Evolutionary conservation across 2,797 vertebrate species (phyloP), one percentile per base, ranked within the genome.

Genomic region (Eurystomus glaucurus): DNA sequence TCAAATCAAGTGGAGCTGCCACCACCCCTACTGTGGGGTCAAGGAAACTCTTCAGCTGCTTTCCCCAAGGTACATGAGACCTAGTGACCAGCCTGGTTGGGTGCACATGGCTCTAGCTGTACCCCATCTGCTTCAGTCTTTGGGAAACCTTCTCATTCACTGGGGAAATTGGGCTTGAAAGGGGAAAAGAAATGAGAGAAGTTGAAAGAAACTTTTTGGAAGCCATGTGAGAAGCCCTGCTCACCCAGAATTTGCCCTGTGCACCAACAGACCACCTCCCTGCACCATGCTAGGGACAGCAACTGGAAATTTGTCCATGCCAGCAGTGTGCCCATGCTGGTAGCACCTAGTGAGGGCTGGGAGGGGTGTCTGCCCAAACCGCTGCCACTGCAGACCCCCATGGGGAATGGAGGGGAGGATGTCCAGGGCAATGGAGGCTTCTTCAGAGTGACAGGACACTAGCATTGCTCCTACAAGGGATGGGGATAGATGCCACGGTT

Each of bases 101-200:
- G 25, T 0, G 0, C 12, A 11, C 0, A 0, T 48, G 14, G 2
- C 10, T 39, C 16, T 65, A 60, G 29, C n/a, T 76, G 3, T 50
- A 8, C 1, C 1, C 46, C 8, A 4, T 8, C 11, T 1, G 1
- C 28, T 28, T 93, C 41, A 50, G 41, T 10, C 37, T 70, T 5
- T 39, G 43, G 25, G 14, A 75, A 35, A 75, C 10, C 25, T 51
- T 7, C 20, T 64, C 6, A 7, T 48, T 31, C 48, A 28, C 17
- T 58, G 14, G 6, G n/a, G 29, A 66, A 84, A 80, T 6, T 0
- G 7, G 7, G 3, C 10, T 82, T 48, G 60, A 82, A 64, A 48
- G 28, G 8, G 33, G 26, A 46, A 68, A 81, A 89, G 10, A 22
- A 1, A 10, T 5, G 26, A 71, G 46, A 75, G 51, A 46, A 54